These are phyloP conservation scores for Bombus pascuorum DNA, from an alignment of 1,140 invertebrate genomes.

Conservation along the genomic window DNA sequence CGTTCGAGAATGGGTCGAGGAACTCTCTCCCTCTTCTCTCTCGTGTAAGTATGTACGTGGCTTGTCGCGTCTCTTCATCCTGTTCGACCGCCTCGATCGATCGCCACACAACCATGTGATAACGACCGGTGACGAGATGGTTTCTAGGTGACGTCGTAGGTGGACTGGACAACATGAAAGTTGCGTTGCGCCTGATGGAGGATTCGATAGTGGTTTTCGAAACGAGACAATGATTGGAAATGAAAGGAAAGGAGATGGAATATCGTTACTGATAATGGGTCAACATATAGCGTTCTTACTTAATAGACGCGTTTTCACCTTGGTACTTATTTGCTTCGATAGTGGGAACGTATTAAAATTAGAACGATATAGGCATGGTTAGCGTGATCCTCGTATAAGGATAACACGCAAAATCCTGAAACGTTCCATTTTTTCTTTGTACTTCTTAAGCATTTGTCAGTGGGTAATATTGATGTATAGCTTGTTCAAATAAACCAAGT, in stretches of 20 bases:
- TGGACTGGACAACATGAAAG: constrained; percentile 15
- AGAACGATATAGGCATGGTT: too few relatives aligned
- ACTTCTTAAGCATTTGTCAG: too few relatives aligned
- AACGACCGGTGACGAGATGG: constrained; percentile 27
- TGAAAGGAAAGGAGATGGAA: background rate
- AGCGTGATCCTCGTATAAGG: too few relatives aligned
- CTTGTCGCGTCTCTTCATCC: constrained; percentile 6
- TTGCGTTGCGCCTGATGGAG: background rate
- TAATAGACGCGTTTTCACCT: background rate
- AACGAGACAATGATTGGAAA: background rate
- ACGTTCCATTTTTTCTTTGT: too few relatives aligned
- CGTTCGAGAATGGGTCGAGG: constrained; percentile 55
- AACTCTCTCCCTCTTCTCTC: constrained; percentile 50
- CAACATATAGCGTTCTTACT: too few relatives aligned
- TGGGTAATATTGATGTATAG: too few relatives aligned
- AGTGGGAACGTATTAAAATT: too few relatives aligned
- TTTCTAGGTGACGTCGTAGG: constrained; percentile 28
- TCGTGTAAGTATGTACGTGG: background rate
- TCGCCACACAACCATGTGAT: background rate
- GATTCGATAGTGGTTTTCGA: background rate
- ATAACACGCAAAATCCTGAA: too few relatives aligned
- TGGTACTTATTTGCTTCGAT: background rate
- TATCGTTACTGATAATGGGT: background rate
- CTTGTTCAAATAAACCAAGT: too few relatives aligned
- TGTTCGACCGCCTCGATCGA: constrained; percentile 6